Evolutionary conservation across 1,140 invertebrate species (phyloP).

Genomic region (Drosophila lini): DNA sequence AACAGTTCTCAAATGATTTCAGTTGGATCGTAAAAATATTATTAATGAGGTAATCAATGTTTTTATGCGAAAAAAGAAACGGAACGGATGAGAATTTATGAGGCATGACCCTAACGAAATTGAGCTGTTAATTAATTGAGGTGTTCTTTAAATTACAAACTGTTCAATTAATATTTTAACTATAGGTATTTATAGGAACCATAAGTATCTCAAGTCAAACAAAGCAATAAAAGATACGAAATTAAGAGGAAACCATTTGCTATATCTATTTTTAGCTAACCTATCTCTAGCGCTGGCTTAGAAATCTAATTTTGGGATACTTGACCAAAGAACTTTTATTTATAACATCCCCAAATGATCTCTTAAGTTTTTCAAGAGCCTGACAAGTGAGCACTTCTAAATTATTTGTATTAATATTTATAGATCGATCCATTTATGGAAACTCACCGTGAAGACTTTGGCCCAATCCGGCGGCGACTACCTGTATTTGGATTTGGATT

Average conservation of each 20-base stretch:
- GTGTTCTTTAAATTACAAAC: neutral
- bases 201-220: neutral
- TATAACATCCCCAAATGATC: neutral
- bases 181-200: too few species aligned
- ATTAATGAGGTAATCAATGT: constrained; percentile 22
- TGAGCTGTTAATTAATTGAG: constrained; percentile 11
- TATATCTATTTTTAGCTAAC: neutral
- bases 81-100: constrained; percentile 6
- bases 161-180: neutral
- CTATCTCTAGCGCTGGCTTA: neutral
- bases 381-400: constrained; percentile 1
- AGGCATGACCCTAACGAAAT: constrained; percentile 4
- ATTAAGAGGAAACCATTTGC: neutral
- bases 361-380: constrained; percentile 8
- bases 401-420: constrained; percentile 9
- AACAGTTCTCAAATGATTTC: constrained; percentile 8
- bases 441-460: constrained; percentile 65
- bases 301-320: neutral
- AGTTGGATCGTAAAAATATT: constrained; percentile 22
- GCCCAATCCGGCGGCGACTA: constrained; percentile 24
- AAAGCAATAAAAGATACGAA: neutral
- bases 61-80: neutral
- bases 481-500: constrained; percentile 48
- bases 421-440: constrained; percentile 5
- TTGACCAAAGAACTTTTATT: neutral